These are phyloP conservation scores for Saccopteryx leptura DNA, from an alignment of 2,113 vertebrate genomes.

Conservation along the genomic window DNA sequence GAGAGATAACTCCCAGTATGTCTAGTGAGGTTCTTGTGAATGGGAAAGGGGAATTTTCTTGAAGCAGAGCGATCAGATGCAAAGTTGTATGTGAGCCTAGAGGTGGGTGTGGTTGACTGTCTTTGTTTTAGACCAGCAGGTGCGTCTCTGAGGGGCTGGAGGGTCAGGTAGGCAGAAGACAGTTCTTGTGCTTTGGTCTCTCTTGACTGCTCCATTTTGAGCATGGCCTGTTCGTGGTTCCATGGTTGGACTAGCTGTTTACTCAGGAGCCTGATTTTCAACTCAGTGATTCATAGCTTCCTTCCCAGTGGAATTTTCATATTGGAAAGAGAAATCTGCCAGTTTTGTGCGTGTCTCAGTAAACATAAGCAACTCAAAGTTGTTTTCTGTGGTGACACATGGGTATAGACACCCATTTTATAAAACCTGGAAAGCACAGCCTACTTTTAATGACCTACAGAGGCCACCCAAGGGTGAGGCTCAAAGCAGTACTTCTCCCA, in stretches of 20 bases:
- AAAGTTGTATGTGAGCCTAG: background rate
- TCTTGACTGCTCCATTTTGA: rapidly evolving
- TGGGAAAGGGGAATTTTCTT: background rate
- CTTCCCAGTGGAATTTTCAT: slow-evolving; percentile 29
- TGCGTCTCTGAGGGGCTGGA: too few relatives aligned
- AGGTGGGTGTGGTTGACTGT: too few relatives aligned
- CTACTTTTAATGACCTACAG: background rate
- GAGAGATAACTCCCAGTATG: background rate
- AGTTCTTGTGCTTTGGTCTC: background rate
- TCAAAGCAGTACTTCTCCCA: too few relatives aligned
- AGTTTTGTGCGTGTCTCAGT: background rate
- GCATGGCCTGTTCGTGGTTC: too few relatives aligned
- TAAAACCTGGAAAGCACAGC: background rate
- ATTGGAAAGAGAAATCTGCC: background rate
- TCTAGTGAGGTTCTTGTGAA: background rate
- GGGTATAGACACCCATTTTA: background rate
- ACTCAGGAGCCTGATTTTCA: background rate
- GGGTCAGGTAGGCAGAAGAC: background rate
- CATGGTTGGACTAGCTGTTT: background rate
- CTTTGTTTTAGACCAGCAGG: background rate
- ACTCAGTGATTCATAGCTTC: background rate
- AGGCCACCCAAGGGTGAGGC: background rate
- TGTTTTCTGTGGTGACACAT: background rate
- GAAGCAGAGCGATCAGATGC: background rate
- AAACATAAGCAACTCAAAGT: background rate